A percentile compares a stretch with the other conserved stretches of the same genome.
Conservation (phyloP, 2,888 invertebrate genomes). For the Sussaba pulchella region DNA sequence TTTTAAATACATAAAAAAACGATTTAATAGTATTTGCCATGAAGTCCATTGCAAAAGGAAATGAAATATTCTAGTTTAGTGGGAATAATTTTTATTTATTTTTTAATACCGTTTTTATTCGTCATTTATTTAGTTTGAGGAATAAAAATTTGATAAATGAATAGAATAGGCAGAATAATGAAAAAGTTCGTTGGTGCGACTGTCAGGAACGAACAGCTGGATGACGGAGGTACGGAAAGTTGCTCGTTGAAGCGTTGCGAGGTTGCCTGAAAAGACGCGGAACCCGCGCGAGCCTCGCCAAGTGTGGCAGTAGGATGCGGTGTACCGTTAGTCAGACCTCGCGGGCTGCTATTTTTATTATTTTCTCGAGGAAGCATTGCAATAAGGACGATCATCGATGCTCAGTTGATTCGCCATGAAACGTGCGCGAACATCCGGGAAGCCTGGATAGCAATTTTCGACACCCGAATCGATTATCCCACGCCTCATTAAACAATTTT, state of each 20-base stretch:
- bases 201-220: conserved; percentile 36
- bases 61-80: too few relatives aligned
- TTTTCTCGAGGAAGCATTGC: conserved; percentile 69
- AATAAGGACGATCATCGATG: conserved; percentile 19
- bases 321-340: conserved; percentile 81
- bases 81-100: too few relatives aligned
- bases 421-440: conserved; percentile 2
- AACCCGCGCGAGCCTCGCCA: conserved; percentile 69
- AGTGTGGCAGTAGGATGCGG: conserved; percentile 84
- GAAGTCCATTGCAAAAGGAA: too few relatives aligned
- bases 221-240: conserved; percentile 5
- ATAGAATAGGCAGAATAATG: background rate
- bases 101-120: too few relatives aligned
- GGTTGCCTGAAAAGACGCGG: background rate
- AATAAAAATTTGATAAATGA: too few relatives aligned
- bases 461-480: background rate
- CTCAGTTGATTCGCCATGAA: conserved; percentile 4
- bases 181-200: conserved; percentile 20
- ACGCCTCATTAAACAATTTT: background rate
- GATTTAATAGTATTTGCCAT: too few relatives aligned
- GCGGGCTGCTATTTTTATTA: conserved; percentile 79
- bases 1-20: too few relatives aligned
- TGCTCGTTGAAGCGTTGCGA: conserved; percentile 15
- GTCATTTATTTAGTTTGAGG: too few relatives aligned
- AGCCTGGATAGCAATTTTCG: conserved; percentile 6